Percentiles rank a stretch among this genome's conserved stretches.
phyloP scores from a whole-genome alignment of 2,113 vertebrate species.

The Salminus brasiliensis region DNA sequence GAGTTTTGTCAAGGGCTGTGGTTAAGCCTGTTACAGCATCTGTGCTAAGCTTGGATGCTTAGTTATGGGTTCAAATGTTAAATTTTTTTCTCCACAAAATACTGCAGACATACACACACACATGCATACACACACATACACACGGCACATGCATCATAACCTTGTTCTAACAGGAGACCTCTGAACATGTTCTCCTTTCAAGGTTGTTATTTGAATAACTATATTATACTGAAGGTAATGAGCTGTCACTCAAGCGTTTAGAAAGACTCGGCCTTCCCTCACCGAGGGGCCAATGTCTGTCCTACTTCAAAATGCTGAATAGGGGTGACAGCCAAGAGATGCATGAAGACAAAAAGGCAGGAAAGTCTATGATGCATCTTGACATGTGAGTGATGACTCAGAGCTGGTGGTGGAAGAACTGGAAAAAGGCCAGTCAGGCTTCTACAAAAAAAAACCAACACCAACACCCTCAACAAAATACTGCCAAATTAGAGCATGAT shows the following conservation, averaged over 20 bases:
- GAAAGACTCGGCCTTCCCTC: constrained; percentile 55
- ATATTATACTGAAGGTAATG: constrained; percentile 67
- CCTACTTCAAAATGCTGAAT: constrained; percentile 51
- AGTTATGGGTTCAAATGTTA: no score
- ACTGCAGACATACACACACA: not conserved
- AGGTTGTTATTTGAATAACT: constrained; percentile 63
- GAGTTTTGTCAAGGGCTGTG: not conserved
- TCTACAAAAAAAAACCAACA: not conserved
- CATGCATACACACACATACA: not conserved
- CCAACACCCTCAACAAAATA: not conserved
- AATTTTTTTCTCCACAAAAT: no score
- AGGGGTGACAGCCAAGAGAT: constrained; percentile 38
- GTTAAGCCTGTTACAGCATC: not conserved
- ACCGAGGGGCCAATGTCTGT: constrained; percentile 49
- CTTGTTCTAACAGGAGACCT: constrained; percentile 24
- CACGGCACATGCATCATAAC: not conserved
- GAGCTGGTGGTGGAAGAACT: not conserved
- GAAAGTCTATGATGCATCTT: constrained; percentile 15
- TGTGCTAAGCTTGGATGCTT: not conserved
- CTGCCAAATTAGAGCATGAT: not conserved
- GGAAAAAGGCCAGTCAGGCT: not conserved
- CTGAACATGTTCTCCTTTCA: constrained; percentile 51
- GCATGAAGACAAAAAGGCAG: constrained; percentile 22
- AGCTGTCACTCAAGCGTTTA: constrained; percentile 68
- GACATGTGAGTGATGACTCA: constrained; percentile 23